Conservation (phyloP, 2,113 vertebrate species). For the Setophaga petechia region DNA sequence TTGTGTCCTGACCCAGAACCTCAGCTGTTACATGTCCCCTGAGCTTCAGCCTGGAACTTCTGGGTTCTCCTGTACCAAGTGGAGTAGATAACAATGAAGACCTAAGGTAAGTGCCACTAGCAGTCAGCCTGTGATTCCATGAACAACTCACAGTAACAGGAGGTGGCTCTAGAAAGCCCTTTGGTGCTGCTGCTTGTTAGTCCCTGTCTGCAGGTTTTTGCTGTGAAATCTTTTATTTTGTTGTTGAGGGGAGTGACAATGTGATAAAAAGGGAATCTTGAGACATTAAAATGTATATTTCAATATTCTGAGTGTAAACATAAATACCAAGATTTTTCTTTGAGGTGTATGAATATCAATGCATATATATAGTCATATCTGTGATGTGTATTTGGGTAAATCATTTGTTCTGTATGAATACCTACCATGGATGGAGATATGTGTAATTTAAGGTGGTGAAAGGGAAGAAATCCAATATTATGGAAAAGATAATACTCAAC, state of each 20-base stretch:
- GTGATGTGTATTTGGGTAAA: neutral
- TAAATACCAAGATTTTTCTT: constrained; percentile 27
- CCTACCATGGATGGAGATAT: neutral
- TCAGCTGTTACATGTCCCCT: constrained; percentile 33
- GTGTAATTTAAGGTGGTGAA: neutral
- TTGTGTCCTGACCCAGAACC: constrained; percentile 51
- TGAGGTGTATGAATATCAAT: neutral
- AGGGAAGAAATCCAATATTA: neutral
- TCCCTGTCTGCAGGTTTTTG: constrained; percentile 25
- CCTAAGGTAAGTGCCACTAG: constrained; percentile 34
- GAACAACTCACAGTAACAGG: neutral
- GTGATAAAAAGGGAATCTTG: constrained; percentile 36
- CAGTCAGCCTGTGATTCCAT: constrained; percentile 2
- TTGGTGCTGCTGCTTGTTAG: constrained; percentile 38
- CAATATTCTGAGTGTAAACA: constrained; percentile 45
- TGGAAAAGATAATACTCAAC: neutral
- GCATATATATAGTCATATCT: neutral
- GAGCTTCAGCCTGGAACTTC: neutral
- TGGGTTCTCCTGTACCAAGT: neutral
- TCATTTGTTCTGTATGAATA: neutral
- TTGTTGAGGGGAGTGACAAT: neutral
- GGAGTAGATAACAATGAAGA: neutral
- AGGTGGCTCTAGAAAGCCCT: constrained; percentile 5
- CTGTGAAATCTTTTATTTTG: constrained; percentile 37
- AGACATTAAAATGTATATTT: constrained; percentile 25